Evolutionary conservation across 2,797 vertebrate species (phyloP), one percentile per base, ranked within the genome.

Genomic region (Semotilus atromaculatus): DNA sequence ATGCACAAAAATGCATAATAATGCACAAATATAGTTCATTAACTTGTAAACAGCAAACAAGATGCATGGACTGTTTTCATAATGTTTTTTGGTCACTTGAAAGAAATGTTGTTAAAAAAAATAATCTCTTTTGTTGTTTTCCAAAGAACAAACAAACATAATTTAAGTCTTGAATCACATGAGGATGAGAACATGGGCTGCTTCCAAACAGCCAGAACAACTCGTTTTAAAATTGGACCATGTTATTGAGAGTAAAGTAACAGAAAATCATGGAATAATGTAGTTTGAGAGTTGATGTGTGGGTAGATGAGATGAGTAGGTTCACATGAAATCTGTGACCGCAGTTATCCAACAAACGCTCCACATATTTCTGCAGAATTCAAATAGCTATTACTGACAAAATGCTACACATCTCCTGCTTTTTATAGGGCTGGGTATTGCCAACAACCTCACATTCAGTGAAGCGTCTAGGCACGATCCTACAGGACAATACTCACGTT

Each of bases 401-500:
- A 74, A 53, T 51, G 14, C 29, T 36, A 34, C 29, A 36, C 31
- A 55, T 75, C 51, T 38, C 31, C 71, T 34, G 29, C 26, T 19
- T 21, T 53, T 34, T 51, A 34, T 31, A 34, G 9, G 9, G 5
- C 5, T 11, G 16, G n/a, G 26, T 29, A 45, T 29, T 26, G 14
- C n/a, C 23, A 26, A 72, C 43, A 6, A 51, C 26, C 51, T 58
- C 5, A 48, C 40, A 34, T 64, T 48, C 26, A 48, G 10, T 45
- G 38, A 48, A 66, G 60, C 3, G 6, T 67, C 62, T 51, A 34
- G 5, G 76, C 29, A 58, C 43, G 45, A 55, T 13, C 23, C 80
- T 38, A 40, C 34, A 31, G n/a, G 18, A 70, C 51, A 76, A 85
- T 93, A 94, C 94, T 95, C 90, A 95, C 93, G 88, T 70, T 68